Evolutionary conservation across 1,140 invertebrate genomes (phyloP).

Genomic region (Drosophila lacertosa): DNA sequence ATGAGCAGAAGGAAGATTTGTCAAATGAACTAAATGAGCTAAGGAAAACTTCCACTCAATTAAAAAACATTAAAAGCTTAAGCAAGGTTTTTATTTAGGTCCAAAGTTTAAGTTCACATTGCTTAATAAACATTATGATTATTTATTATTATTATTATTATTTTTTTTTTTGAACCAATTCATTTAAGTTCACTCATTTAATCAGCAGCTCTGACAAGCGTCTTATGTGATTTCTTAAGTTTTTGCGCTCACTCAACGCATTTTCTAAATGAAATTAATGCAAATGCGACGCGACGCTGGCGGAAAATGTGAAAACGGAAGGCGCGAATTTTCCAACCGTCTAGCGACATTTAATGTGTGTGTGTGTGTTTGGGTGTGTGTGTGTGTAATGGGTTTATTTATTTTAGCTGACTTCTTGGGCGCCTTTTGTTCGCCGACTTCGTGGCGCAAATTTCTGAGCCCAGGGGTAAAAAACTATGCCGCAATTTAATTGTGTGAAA

Average conservation of each 20-base stretch:
- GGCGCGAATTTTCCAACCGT: constrained; percentile 47
- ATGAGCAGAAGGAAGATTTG: not conserved
- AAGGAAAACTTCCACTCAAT: no score
- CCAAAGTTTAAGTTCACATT: no score
- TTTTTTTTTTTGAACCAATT: not conserved
- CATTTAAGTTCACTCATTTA: not conserved
- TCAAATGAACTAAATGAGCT: constrained; percentile 10
- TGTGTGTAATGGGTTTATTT: constrained; percentile 23
- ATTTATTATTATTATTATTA: no score
- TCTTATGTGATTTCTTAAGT: constrained; percentile 19
- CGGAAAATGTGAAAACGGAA: constrained; percentile 46
- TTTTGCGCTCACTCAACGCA: constrained; percentile 33
- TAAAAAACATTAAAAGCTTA: no score
- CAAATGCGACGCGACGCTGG: constrained; percentile 38
- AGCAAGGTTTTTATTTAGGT: no score
- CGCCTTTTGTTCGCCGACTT: constrained; percentile 53
- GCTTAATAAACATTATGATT: no score
- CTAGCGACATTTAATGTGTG: constrained; percentile 2
- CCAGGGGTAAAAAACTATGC: constrained; percentile 44
- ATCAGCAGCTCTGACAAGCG: constrained; percentile 4
- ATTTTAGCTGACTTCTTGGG: constrained; percentile 44
- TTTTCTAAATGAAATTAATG: constrained; percentile 72
- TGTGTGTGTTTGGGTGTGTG: constrained; percentile 1
- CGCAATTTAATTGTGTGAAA: constrained; percentile 67
- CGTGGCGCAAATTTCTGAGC: constrained; percentile 44